Percentiles rank a stretch among this genome's conserved stretches.
phyloP scores from a whole-genome alignment of 2,888 invertebrate genomes.

The Ichneumon xanthorius region DNA sequence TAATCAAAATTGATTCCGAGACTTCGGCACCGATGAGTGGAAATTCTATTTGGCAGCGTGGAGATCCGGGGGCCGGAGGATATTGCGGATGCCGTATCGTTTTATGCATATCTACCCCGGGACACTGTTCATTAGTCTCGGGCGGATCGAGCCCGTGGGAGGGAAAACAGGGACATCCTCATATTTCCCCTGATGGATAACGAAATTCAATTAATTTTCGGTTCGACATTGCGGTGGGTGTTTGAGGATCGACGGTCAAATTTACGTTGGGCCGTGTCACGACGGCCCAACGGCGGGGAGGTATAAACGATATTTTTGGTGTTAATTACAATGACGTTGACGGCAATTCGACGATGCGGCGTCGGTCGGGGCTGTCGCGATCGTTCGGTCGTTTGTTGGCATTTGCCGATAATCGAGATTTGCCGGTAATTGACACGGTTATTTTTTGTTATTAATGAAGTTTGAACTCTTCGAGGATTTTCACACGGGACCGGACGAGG shows the following conservation, averaged over 20 bases:
- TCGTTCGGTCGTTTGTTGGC: too few species aligned
- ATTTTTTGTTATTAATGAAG: too few species aligned
- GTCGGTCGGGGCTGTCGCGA: too few species aligned
- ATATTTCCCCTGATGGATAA: constrained; percentile 42
- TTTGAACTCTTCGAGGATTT: too few species aligned
- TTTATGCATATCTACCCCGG: not conserved
- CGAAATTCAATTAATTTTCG: constrained; percentile 48
- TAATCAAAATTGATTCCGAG: constrained; percentile 61
- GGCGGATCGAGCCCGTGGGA: not conserved
- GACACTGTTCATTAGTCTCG: constrained; percentile 45
- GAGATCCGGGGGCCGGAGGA: not conserved
- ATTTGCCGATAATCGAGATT: too few species aligned
- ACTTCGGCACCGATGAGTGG: constrained; percentile 19
- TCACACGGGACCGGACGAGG: too few species aligned
- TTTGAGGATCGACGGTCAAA: constrained; percentile 24
- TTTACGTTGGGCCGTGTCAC: constrained; percentile 3
- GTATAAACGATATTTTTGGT: not conserved
- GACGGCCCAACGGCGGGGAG: not conserved
- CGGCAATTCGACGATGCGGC: not conserved
- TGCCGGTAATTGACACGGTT: too few species aligned
- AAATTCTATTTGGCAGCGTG: constrained; percentile 37
- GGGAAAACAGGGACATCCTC: constrained; percentile 26
- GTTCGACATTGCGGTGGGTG: constrained; percentile 10
- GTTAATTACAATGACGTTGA: not conserved
- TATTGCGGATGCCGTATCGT: not conserved